phyloP scores from a whole-genome alignment of 2,888 invertebrate species.

The Chrysina gloriosa region DNA sequence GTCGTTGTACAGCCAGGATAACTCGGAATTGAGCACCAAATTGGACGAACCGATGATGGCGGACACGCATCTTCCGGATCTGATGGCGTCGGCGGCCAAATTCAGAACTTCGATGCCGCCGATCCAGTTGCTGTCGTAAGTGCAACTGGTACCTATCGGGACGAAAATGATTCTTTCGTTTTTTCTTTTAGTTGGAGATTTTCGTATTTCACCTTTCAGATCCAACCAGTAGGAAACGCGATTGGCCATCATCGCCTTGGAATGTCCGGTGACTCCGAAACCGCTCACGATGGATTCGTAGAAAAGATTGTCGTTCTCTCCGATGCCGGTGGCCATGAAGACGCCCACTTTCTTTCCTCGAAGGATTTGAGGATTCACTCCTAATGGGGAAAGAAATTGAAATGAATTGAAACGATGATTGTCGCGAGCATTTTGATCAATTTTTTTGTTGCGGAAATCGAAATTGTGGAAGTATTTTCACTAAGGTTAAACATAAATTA shows the following conservation, averaged over 20 bases:
- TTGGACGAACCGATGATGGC: constrained; percentile 93
- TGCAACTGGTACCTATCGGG: constrained; percentile 69
- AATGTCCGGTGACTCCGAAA: constrained; percentile 78
- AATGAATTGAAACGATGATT: no score
- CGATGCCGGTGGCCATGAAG: constrained; percentile 64
- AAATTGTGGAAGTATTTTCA: no score
- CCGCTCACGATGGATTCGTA: constrained; percentile 69
- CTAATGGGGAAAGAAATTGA: constrained; percentile 51
- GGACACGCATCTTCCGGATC: constrained; percentile 87
- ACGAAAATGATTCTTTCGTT: no score
- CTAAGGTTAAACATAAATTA: no score
- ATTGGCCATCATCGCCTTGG: constrained; percentile 96
- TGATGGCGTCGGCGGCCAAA: constrained; percentile 78
- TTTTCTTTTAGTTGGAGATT: no score
- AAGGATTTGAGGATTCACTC: constrained; percentile 63
- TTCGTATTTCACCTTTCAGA: constrained; percentile 73
- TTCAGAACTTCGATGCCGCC: constrained; percentile 76
- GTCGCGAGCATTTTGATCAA: no score
- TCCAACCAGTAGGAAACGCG: constrained; percentile 93
- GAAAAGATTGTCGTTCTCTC: constrained; percentile 66
- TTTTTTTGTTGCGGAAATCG: no score
- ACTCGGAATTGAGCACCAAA: constrained; percentile 73
- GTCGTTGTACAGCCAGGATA: constrained; percentile 72
- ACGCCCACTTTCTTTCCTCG: constrained; percentile 64
- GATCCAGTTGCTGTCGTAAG: constrained; percentile 76